phyloP scores from a whole-genome alignment of 2,888 invertebrate species.

The Aphodius sticticus region DNA sequence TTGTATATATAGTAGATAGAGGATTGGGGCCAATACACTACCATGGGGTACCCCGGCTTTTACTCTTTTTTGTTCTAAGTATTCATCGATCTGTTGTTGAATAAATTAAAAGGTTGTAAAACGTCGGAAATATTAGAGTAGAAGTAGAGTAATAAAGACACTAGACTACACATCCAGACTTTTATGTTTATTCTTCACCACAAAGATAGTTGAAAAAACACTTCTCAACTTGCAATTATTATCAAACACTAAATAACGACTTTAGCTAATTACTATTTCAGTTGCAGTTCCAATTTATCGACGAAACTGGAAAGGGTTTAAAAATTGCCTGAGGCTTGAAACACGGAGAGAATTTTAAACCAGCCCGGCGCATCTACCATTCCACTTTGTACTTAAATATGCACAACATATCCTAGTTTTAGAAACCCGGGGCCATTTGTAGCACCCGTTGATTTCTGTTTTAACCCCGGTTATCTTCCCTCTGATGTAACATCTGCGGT shows the following conservation, averaged over 20 bases:
- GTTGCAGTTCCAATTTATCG: background rate
- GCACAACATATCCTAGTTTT: constrained; percentile 4
- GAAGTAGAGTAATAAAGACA: no score
- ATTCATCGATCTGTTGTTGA: no score
- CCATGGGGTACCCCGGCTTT: no score
- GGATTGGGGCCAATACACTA: no score
- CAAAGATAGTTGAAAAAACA: no score
- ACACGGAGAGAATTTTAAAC: background rate
- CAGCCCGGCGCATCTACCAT: background rate
- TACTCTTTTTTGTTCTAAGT: no score
- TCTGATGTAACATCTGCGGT: constrained; percentile 4
- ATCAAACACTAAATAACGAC: background rate
- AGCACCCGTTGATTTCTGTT: constrained; percentile 4
- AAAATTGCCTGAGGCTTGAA: background rate
- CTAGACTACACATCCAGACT: no score
- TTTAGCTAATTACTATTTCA: background rate
- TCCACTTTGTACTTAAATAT: background rate
- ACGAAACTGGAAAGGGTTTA: background rate
- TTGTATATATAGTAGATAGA: no score
- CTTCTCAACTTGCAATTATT: no score
- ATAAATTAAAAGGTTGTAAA: no score
- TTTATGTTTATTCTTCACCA: no score
- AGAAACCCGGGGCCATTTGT: background rate
- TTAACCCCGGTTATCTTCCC: background rate
- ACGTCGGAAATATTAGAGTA: no score